phyloP scores from a whole-genome alignment of 1,140 invertebrate species.

The Drosophila pandora region DNA sequence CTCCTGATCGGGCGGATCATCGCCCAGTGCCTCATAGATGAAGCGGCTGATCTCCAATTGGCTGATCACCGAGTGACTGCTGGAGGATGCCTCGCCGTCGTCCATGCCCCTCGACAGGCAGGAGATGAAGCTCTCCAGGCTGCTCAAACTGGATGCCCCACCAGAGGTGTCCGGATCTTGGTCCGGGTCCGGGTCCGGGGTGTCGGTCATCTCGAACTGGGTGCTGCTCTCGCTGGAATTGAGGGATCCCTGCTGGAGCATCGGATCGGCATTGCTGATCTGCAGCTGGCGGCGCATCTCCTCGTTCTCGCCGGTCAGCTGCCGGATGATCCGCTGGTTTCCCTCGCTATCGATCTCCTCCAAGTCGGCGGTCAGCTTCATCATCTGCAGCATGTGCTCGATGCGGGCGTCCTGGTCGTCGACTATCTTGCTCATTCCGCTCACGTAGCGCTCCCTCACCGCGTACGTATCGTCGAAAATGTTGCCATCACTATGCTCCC shows the following conservation, averaged over 20 bases:
- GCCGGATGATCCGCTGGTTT: slow-evolving; percentile 35
- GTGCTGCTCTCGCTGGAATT: slow-evolving; percentile 35
- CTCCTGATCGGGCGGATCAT: neutral
- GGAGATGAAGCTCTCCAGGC: slow-evolving; percentile 49
- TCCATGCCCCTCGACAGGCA: slow-evolving; percentile 25
- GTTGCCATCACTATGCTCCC: slow-evolving; percentile 36
- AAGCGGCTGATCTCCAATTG: slow-evolving; percentile 23
- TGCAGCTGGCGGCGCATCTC: slow-evolving; percentile 55
- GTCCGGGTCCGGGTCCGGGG: neutral
- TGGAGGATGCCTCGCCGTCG: slow-evolving; percentile 2
- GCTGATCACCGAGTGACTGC: slow-evolving; percentile 3
- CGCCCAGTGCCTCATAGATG: slow-evolving; percentile 33
- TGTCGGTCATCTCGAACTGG: slow-evolving; percentile 26
- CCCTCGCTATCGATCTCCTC: slow-evolving; percentile 32
- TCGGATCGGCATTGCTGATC: slow-evolving; percentile 18
- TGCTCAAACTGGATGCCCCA: slow-evolving; percentile 11
- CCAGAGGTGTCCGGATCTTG: neutral
- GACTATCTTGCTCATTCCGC: slow-evolving; percentile 25
- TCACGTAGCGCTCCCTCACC: slow-evolving; percentile 47
- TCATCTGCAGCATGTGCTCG: slow-evolving; percentile 48
- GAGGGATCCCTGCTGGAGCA: slow-evolving; percentile 29
- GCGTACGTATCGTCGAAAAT: slow-evolving; percentile 31
- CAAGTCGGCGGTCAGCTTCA: slow-evolving; percentile 32
- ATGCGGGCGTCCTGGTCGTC: slow-evolving; percentile 46
- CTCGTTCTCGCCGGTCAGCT: slow-evolving; percentile 49